A percentile compares a stretch with the other conserved stretches of the same genome.
phyloP scores from a whole-genome alignment of 1,140 invertebrate genomes.

The Littorina saxatilis region DNA sequence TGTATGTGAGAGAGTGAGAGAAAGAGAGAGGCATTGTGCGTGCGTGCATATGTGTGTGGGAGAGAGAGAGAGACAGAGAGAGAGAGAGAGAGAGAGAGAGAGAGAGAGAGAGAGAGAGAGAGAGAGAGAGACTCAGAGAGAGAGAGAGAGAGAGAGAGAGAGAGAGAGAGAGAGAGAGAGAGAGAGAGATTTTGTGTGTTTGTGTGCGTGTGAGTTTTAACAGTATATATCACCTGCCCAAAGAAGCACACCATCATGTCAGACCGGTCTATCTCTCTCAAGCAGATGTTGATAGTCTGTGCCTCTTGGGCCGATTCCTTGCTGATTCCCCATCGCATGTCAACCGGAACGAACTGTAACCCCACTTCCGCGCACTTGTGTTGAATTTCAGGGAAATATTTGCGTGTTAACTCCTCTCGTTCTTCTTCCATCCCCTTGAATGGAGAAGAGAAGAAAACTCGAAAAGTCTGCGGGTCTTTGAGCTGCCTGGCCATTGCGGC shows the following conservation, averaged over 20 bases:
- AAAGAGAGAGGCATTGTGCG: background rate
- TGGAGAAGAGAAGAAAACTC: slow-evolving; percentile 73
- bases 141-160: too few species aligned
- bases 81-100: slow-evolving; percentile 1
- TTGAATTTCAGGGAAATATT: slow-evolving; percentile 68
- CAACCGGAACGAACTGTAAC: slow-evolving; percentile 70
- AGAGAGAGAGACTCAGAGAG: background rate
- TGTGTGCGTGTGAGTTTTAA: too few species aligned
- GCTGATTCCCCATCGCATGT: slow-evolving; percentile 73
- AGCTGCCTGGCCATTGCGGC: slow-evolving; percentile 43
- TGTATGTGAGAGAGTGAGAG: background rate
- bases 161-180: too few species aligned
- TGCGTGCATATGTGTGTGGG: slow-evolving; percentile 8
- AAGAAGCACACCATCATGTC: slow-evolving; percentile 72
- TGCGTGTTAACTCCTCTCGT: slow-evolving; percentile 66
- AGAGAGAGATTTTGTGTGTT: too few species aligned
- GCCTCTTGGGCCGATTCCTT: slow-evolving; percentile 64
- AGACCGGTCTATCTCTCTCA: slow-evolving; percentile 69
- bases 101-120: background rate
- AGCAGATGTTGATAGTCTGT: slow-evolving; percentile 69
- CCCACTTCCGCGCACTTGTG: slow-evolving; percentile 65
- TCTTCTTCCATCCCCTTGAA: slow-evolving; percentile 72
- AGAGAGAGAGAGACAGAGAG: too few species aligned
- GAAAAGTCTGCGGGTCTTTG: slow-evolving; percentile 60
- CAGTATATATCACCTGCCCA: slow-evolving; percentile 72